Evolutionary conservation across 2,888 invertebrate genomes (phyloP), one percentile per base, ranked within the genome.

Genomic region (Leptinotarsa tumamoca): DNA sequence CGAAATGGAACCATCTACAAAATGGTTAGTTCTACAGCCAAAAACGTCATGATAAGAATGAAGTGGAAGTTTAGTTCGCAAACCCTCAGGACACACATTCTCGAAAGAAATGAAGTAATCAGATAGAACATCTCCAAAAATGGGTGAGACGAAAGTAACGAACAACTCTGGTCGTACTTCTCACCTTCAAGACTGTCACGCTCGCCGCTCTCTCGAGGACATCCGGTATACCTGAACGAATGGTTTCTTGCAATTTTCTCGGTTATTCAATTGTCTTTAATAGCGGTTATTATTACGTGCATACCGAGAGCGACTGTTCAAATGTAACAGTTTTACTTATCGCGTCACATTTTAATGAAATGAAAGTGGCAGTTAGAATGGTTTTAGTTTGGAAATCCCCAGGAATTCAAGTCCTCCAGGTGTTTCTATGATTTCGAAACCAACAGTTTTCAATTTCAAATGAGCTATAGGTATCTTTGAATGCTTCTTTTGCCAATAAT

Each of bases 151-250:
- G 4, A 43, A 7, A 43, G 7, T 43, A 10, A 43, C 43, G 43
- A 43, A 3, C 43, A 43, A 58, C 58, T 58, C 23, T 4, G 4
- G 58, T 54, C n/a, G 23, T 18, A 58, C 15, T 58, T 58, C 4
- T 14, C 18, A 21, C 14, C 14, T 58, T 23, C 4, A 58, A 21
- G 14, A 23, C 23, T 23, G 18, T 58, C 15, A 58, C 58, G 23
- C 21, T 13, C 14, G 15, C 21, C 15, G 58, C 21, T 58, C 18
- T 54, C 4, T 21, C 58, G 23, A 21, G 23, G 17, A 58, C 58
- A 58, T 58, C 58, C 58, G 58, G 58, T 58, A 58, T 15, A 23
- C 23, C 56, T 58, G 56, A 58, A 23, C 58, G 58, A 58, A 58
- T 23, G 58, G 23, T 23, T 58, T 58, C 58, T 58, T 58, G 21